Evolutionary conservation across 1,140 invertebrate species (phyloP).

Genomic region (Pseudachorutes palmiensis): DNA sequence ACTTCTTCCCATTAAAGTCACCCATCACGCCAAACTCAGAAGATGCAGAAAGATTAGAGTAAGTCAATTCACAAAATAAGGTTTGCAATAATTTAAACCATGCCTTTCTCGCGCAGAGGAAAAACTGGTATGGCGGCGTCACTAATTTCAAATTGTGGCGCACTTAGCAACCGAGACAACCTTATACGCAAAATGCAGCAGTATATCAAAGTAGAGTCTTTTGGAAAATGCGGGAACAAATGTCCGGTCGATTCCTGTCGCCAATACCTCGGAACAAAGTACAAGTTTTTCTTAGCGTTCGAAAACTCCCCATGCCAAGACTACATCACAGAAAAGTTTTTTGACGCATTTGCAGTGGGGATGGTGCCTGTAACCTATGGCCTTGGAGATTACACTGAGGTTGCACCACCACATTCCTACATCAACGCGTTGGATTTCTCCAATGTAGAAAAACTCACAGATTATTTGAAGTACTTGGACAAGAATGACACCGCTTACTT

Average conservation of each 20-base stretch:
- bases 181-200: slow-evolving; percentile 42
- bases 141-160: slow-evolving; percentile 40
- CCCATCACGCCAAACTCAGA: slow-evolving; percentile 19
- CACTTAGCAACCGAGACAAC: slow-evolving; percentile 36
- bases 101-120: slow-evolving; percentile 20
- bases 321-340: slow-evolving; percentile 44
- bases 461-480: slow-evolving; percentile 48
- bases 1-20: slow-evolving; percentile 13
- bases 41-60: neutral
- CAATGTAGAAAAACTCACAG: slow-evolving; percentile 46
- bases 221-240: slow-evolving; percentile 44
- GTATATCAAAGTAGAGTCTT: slow-evolving; percentile 47
- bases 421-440: slow-evolving; percentile 53
- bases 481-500: slow-evolving; percentile 39
- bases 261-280: slow-evolving; percentile 37
- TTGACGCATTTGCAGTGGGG: slow-evolving; percentile 36
- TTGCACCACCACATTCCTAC: slow-evolving; percentile 58
- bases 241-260: slow-evolving; percentile 39
- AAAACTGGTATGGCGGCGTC: slow-evolving; percentile 37
- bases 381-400: slow-evolving; percentile 46
- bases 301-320: slow-evolving; percentile 47
- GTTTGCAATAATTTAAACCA: neutral
- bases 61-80: neutral
- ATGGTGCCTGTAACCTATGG: slow-evolving; percentile 65
- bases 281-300: slow-evolving; percentile 50